Conservation (phyloP, 2,797 vertebrate genomes). For the Mus spretus region DNA sequence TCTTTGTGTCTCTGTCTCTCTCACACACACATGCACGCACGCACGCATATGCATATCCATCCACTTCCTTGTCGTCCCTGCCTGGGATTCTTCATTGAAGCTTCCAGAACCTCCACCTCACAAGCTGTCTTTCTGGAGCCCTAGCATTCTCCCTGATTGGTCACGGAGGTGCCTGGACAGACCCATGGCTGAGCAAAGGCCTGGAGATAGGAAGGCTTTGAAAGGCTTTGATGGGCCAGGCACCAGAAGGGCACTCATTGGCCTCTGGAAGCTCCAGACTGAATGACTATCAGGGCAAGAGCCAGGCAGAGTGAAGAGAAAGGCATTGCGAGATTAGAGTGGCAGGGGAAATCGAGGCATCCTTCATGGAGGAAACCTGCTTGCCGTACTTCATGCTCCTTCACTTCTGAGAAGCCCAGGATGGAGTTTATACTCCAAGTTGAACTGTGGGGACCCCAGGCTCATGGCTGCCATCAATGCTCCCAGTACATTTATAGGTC, state of each 20-base stretch:
- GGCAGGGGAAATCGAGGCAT: slow-evolving; percentile 26
- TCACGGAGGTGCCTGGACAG: background rate
- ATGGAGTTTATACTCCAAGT: background rate
- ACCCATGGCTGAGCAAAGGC: background rate
- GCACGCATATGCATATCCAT: background rate
- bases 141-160: background rate
- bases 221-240: background rate
- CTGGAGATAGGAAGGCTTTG: background rate
- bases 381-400: rapidly evolving
- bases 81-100: background rate
- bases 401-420: rapidly evolving
- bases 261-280: background rate
- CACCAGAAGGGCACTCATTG: background rate
- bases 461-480: background rate
- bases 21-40: background rate
- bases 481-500: background rate
- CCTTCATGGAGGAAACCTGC: background rate
- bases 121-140: background rate
- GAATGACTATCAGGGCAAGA: background rate
- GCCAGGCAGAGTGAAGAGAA: slow-evolving; percentile 29
- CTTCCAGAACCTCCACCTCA: background rate
- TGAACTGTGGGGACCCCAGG: rapidly evolving
- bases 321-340: background rate
- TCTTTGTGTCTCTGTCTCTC: no score
- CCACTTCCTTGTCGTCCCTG: rapidly evolving